Evolutionary conservation across 2,888 invertebrate species (phyloP).

Genomic region (Argyra leucocephala): DNA sequence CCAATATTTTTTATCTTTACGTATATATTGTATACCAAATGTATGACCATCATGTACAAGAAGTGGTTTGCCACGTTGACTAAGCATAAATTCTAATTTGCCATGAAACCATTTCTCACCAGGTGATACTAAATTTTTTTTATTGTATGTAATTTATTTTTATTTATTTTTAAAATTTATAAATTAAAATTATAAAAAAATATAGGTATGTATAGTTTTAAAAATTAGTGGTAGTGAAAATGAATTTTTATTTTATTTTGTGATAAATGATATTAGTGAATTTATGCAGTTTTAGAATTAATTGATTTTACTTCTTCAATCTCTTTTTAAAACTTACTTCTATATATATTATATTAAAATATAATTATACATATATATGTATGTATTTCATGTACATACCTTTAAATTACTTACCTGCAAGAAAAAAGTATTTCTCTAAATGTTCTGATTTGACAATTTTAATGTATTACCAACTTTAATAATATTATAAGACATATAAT

Average conservation of each 20-base stretch:
- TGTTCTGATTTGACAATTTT: too few species aligned
- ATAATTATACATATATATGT: too few species aligned
- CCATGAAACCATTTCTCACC: conserved; percentile 45
- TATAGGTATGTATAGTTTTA: neutral
- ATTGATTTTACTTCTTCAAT: conserved; percentile 1
- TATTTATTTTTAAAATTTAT: too few species aligned
- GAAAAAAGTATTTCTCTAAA: too few species aligned
- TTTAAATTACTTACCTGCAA: too few species aligned
- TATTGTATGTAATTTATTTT: too few species aligned
- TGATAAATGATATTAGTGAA: neutral
- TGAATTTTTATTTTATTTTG: neutral
- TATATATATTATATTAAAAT: too few species aligned
- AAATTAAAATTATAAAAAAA: too few species aligned
- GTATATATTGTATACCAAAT: conserved; percentile 44
- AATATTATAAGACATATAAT: too few species aligned
- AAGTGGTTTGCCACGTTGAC: conserved; percentile 43
- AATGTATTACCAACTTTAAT: too few species aligned
- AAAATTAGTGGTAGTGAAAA: neutral
- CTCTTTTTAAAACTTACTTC: too few species aligned
- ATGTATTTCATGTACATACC: too few species aligned
- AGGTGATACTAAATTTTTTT: conserved; percentile 41
- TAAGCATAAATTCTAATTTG: conserved; percentile 44
- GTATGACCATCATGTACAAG: conserved; percentile 44
- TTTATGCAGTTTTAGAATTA: neutral
- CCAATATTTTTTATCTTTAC: conserved; percentile 45